Conservation (phyloP, 2,113 vertebrate genomes). For the Oncorhynchus nerka region DNA sequence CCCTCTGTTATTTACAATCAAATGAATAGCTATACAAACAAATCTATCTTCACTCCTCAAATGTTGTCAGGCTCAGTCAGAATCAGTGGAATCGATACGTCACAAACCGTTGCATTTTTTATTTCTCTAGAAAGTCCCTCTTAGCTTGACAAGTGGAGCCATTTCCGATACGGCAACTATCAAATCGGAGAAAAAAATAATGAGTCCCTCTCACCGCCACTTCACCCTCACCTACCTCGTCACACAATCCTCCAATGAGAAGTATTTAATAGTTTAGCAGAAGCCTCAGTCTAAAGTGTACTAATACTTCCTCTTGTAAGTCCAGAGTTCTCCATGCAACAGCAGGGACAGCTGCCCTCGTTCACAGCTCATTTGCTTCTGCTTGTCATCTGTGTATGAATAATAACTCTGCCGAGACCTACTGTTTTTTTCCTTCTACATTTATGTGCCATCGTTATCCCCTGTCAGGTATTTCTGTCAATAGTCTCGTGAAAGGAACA, state of each 20-base stretch:
- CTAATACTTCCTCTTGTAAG: conserved; percentile 2
- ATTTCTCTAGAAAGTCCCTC: not conserved
- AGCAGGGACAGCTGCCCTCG: conserved; percentile 20
- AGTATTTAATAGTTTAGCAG: conserved; percentile 19
- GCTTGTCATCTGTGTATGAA: conserved; percentile 32
- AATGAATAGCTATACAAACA: not conserved
- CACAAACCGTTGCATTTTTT: not conserved
- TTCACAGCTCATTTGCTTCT: conserved; percentile 32
- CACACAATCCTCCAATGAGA: not conserved
- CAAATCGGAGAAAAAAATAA: not conserved
- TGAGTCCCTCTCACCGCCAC: not conserved
- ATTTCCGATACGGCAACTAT: not conserved
- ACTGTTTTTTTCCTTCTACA: not conserved
- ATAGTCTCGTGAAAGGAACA: not conserved
- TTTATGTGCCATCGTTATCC: conserved; percentile 20
- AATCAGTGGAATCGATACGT: not conserved
- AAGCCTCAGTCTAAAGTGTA: not conserved
- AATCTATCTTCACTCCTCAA: not conserved
- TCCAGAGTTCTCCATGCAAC: conserved; percentile 9
- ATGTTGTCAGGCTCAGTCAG: not conserved
- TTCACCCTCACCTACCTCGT: not conserved
- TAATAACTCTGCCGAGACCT: conserved; percentile 17
- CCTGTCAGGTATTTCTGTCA: not conserved
- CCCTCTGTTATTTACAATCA: not conserved
- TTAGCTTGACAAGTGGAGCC: not conserved